phyloP scores from a whole-genome alignment of 2,888 invertebrate species.

The Patella pellucida region DNA sequence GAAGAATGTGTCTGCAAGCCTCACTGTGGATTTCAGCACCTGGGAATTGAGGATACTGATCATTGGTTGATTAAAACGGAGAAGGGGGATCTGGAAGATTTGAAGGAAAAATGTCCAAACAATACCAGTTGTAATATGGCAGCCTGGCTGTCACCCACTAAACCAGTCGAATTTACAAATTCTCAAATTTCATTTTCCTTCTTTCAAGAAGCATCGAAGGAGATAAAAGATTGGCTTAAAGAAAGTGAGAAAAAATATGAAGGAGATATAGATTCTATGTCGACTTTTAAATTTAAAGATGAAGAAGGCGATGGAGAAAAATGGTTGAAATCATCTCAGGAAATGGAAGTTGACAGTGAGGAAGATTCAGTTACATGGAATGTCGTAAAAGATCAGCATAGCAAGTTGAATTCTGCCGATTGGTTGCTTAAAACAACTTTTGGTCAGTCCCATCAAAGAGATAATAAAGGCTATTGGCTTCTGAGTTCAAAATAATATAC shows the following conservation, averaged over 20 bases:
- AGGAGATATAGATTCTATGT: not conserved
- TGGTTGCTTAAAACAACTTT: conserved; percentile 23
- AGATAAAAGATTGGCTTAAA: not conserved
- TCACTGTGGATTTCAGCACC: conserved; percentile 18
- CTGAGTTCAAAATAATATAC: not conserved
- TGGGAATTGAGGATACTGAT: not conserved
- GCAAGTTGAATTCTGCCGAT: conserved; percentile 22
- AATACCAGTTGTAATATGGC: not conserved
- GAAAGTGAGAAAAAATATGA: not conserved
- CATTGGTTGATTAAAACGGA: conserved; percentile 15
- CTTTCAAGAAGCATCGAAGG: not conserved
- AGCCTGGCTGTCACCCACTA: not conserved
- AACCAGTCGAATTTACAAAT: not conserved
- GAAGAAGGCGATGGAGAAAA: conserved; percentile 1
- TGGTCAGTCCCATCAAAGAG: not conserved
- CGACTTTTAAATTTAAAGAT: conserved; percentile 12
- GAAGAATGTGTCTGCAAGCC: conserved; percentile 28
- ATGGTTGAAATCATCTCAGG: conserved; percentile 19
- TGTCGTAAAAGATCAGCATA: conserved; percentile 9
- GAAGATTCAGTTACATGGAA: conserved; percentile 13
- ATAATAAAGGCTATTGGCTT: not conserved
- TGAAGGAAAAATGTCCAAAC: conserved; percentile 8
- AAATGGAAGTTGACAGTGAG: not conserved
- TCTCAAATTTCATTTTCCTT: not conserved
- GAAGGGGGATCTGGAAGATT: conserved; percentile 25